Percentiles rank a stretch among this genome's conserved stretches.
These are phyloP conservation scores for Acrossocheilus fasciatus DNA, from an alignment of 2,797 vertebrate genomes.

Conservation along the genomic window DNA sequence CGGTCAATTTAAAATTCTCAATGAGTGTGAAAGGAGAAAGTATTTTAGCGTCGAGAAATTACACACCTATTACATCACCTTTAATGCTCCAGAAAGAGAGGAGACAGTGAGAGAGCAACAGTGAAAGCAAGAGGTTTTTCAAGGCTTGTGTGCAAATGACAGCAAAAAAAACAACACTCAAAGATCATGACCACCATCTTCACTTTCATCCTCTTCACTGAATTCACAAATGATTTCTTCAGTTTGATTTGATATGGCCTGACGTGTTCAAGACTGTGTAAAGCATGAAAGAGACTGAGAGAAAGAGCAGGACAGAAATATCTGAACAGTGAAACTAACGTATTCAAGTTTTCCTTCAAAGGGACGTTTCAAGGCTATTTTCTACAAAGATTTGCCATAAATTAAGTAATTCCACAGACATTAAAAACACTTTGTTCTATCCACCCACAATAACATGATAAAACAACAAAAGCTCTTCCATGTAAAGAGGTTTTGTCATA, in stretches of 20 bases:
- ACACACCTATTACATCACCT: slow-evolving; percentile 11
- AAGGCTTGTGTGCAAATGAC: not conserved
- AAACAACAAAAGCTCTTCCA: not conserved
- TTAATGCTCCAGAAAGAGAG: not conserved
- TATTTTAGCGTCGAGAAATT: not conserved
- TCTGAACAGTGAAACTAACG: not conserved
- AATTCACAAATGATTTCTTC: slow-evolving; percentile 16
- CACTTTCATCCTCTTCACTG: not conserved
- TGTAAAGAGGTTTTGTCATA: not conserved
- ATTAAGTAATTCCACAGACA: not conserved
- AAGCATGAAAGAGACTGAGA: slow-evolving; percentile 24
- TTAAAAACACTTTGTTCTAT: slow-evolving; percentile 1
- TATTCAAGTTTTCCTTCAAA: not conserved
- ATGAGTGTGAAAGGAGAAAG: not conserved
- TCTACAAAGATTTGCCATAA: not conserved
- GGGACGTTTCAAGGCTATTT: not conserved
- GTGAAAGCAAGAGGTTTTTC: slow-evolving; percentile 6
- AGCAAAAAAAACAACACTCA: slow-evolving; percentile 19
- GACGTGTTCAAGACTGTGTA: slow-evolving; percentile 31
- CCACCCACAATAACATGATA: not conserved
- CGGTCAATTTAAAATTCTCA: not conserved
- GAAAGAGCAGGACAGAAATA: slow-evolving; percentile 16
- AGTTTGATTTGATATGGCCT: slow-evolving; percentile 21
- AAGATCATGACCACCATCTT: slow-evolving; percentile 29
- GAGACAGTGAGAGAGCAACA: not conserved